Evolutionary conservation across 2,888 invertebrate genomes (phyloP).

Genomic region (Deroplatys truncata): DNA sequence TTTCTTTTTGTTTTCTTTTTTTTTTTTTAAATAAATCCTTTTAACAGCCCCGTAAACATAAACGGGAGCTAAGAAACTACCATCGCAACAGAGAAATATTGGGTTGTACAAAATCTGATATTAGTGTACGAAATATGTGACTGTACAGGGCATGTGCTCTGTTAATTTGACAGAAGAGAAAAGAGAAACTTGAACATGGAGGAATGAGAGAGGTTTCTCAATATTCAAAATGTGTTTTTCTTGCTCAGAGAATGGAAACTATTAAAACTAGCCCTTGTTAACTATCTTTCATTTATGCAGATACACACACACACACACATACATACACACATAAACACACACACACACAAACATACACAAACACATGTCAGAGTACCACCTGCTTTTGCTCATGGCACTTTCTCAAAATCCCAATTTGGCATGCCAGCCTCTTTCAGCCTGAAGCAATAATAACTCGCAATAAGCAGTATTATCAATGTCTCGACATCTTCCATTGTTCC

Average conservation of each 20-base stretch:
- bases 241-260: not conserved
- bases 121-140: not conserved
- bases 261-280: conserved; percentile 2
- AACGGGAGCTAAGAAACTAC: not conserved
- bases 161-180: not conserved
- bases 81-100: not conserved
- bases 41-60: not conserved
- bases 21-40: not conserved
- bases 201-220: not conserved
- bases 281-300: not conserved
- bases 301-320: not conserved
- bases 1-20: not conserved
- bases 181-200: not conserved
- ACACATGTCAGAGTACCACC: conserved; percentile 14
- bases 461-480: conserved; percentile 41
- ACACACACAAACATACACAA: not conserved
- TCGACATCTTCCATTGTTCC: conserved; percentile 30
- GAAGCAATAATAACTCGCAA: conserved; percentile 54
- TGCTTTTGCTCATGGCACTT: conserved; percentile 41
- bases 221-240: not conserved
- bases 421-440: conserved; percentile 30
- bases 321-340: not conserved
- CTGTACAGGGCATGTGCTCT: not conserved
- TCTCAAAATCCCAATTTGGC: conserved; percentile 15
- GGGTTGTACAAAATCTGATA: not conserved